phyloP scores from a whole-genome alignment of 2,113 vertebrate genomes.

The Cyanistes caeruleus region DNA sequence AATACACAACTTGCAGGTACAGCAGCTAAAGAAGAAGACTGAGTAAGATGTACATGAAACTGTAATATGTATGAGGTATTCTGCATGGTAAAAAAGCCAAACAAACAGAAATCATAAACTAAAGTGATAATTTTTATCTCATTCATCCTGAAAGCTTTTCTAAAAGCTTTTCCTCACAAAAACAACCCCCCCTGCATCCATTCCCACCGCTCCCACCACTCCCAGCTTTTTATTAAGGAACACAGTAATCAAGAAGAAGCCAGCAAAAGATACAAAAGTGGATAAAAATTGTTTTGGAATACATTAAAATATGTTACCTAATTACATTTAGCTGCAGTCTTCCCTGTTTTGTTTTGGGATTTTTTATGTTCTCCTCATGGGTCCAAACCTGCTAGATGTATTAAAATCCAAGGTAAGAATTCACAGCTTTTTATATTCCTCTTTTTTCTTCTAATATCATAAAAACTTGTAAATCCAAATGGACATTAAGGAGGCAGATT shows the following conservation, averaged over 20 bases:
- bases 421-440: not conserved
- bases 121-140: not conserved
- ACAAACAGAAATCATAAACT: not conserved
- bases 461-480: not conserved
- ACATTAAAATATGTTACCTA: not conserved
- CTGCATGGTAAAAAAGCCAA: not conserved
- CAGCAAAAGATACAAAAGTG: not conserved
- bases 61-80: not conserved
- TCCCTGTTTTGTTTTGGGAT: not conserved
- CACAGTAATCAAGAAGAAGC: not conserved
- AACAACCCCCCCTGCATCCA: not conserved
- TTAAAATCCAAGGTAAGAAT: not conserved
- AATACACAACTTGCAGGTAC: not conserved
- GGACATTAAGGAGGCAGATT: conserved; percentile 1
- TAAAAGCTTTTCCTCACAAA: not conserved
- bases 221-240: not conserved
- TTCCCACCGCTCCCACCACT: not conserved
- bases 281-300: not conserved
- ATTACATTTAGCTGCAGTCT: not conserved
- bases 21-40: not conserved
- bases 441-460: not conserved
- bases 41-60: not conserved
- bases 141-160: not conserved
- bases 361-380: not conserved
- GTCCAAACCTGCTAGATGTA: not conserved